A percentile compares a stretch with the other conserved stretches of the same genome.
Conservation (phyloP, 2,797 vertebrate genomes). For the Poecilia wingei region DNA sequence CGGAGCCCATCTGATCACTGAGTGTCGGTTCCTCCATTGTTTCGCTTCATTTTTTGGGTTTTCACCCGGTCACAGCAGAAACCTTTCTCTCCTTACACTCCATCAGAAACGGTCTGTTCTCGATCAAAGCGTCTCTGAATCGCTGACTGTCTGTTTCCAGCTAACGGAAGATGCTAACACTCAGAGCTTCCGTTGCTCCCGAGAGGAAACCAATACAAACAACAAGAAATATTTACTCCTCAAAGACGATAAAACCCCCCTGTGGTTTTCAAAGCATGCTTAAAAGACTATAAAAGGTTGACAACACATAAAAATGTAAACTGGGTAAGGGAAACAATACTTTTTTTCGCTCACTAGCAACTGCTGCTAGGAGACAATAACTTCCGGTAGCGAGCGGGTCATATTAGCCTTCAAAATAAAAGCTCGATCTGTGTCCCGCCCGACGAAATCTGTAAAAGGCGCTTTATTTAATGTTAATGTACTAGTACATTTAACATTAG, state of each 20-base stretch:
- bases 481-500: background rate
- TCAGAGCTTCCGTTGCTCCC: background rate
- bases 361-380: background rate
- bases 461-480: background rate
- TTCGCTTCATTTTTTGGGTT: background rate
- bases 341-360: background rate
- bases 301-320: background rate
- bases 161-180: conserved; percentile 1
- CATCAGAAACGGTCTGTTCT: background rate
- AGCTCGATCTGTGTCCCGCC: background rate
- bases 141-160: background rate
- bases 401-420: background rate
- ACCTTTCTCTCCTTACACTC: background rate
- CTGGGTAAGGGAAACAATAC: background rate
- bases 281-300: background rate
- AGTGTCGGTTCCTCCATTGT: background rate
- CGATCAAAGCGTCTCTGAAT: background rate
- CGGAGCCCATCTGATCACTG: background rate
- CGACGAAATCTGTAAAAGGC: background rate
- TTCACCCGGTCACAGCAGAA: background rate
- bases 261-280: background rate
- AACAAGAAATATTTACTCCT: background rate
- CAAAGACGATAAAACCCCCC: rapidly evolving
- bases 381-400: conserved; percentile 7
- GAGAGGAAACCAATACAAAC: background rate